Base-by-base conservation (phyloP, 2,797 vertebrate genomes). In the Micropoecilia bifurca region DNA sequence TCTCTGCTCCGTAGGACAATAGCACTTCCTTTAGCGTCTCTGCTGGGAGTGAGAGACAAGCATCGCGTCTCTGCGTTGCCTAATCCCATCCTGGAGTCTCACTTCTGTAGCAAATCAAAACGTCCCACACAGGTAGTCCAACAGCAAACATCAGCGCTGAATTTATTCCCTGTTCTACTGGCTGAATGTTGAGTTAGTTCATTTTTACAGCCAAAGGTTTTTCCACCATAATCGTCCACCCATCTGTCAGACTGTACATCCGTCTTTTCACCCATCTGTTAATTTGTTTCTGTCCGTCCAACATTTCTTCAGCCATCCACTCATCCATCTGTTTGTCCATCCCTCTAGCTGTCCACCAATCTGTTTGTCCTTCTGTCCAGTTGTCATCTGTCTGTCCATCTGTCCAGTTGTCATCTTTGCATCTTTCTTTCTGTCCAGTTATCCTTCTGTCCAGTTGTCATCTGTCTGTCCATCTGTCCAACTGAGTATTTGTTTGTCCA, bases 1-100 rank as follows among this genome's bases (percentile, higher is more conserved):
- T 63, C 74, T 41, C 47, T 61, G 81, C 63, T 74, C 59, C 85
- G 39, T 80, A 99, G 98, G 86, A 96, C 92, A 0, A 95, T 98
- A 77, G 97, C 97, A 3, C 95, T 90, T 77, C 97, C 96, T 0
- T 69, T 99, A 79, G 98, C 97, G 0, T 85, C 94, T 63, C 91
- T 97, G 9, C 92, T 99, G 83, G 97, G 97, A 0, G 96, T 99
- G 61, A 97, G 91, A 78, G 97, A 99, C 94, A 97, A 97, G 81
- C 90, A 95, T 4, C 93, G 96, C 33, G 88, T 97, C 74, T 92
- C 87, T 87, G 97, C 96, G 1, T 33, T 93, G 30, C 94, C 95
- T n/a, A 98, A 97, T 1, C 93, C 96, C 0, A 68, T 92, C 79
- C 91, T 99, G 91, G 98, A 99, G 87, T 93, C 93, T 8, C 96